Percentiles rank a stretch among this genome's conserved stretches.
Conservation (phyloP, 37 sponge, comb jelly and placozoan species). For the Chondrilla cf. caribensis region DNA sequence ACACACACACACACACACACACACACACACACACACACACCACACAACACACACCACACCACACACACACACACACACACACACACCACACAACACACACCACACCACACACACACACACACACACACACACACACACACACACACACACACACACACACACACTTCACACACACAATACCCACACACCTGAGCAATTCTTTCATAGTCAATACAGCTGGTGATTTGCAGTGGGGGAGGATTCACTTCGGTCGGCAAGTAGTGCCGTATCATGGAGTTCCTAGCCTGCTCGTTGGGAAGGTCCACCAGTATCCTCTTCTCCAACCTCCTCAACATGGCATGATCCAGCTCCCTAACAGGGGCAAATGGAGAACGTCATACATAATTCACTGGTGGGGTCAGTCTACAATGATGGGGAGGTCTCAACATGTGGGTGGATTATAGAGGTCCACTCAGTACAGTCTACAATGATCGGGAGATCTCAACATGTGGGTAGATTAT, state of each 20-base stretch:
- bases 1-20: slow-evolving; percentile 11
- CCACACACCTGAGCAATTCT: slow-evolving; percentile 66
- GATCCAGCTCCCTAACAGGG: slow-evolving; percentile 86
- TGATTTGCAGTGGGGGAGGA: slow-evolving; percentile 59
- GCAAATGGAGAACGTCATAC: not conserved
- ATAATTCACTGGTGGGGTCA: not conserved
- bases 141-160: slow-evolving; percentile 14
- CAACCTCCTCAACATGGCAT: slow-evolving; percentile 93
- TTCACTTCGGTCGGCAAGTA: slow-evolving; percentile 77
- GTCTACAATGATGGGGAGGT: not conserved
- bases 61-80: too few species aligned
- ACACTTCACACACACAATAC: not conserved
- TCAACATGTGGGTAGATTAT: too few species aligned
- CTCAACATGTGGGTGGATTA: too few species aligned
- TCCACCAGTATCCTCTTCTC: slow-evolving; percentile 98
- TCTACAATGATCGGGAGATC: too few species aligned
- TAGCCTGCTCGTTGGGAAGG: slow-evolving; percentile 79
- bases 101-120: not conserved
- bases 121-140: slow-evolving; percentile 6
- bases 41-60: too few species aligned
- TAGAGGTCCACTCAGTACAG: too few species aligned
- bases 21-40: slow-evolving; percentile 5
- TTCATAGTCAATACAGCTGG: slow-evolving; percentile 80
- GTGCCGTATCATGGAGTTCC: slow-evolving; percentile 84
- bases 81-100: too few species aligned